Conservation (phyloP, 2,797 vertebrate genomes). For the Rallus crepitans region DNA sequence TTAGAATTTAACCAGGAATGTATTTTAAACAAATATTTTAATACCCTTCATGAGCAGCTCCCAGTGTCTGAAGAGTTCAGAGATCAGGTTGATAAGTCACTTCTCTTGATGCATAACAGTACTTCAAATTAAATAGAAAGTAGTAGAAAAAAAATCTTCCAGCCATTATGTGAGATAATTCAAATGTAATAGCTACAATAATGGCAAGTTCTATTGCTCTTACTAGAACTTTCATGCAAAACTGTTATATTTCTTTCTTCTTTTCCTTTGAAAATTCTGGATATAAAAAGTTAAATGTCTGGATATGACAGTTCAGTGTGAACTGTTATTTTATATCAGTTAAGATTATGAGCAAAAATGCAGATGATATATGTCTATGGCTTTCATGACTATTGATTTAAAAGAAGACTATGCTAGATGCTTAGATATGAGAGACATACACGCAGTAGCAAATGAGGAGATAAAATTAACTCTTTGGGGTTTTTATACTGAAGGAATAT, state of each 20-base stretch:
- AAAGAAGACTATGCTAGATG: not conserved
- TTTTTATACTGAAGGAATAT: not conserved
- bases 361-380: not conserved
- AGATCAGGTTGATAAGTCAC: not conserved
- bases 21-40: not conserved
- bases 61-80: not conserved
- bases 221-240: not conserved
- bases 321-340: not conserved
- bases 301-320: not conserved
- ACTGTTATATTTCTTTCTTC: not conserved
- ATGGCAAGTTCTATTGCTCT: not conserved
- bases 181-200: not conserved
- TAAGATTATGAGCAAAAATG: not conserved
- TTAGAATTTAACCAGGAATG: not conserved
- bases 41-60: not conserved
- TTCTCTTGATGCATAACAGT: not conserved
- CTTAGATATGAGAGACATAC: not conserved
- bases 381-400: not conserved
- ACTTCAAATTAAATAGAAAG: not conserved
- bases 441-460: not conserved
- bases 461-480: rapidly evolving
- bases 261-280: not conserved
- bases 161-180: not conserved
- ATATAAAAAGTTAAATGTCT: not conserved
- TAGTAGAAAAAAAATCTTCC: not conserved